These are phyloP conservation scores for Drosophila pandora DNA, from an alignment of 1,140 invertebrate species.

Conservation along the genomic window DNA sequence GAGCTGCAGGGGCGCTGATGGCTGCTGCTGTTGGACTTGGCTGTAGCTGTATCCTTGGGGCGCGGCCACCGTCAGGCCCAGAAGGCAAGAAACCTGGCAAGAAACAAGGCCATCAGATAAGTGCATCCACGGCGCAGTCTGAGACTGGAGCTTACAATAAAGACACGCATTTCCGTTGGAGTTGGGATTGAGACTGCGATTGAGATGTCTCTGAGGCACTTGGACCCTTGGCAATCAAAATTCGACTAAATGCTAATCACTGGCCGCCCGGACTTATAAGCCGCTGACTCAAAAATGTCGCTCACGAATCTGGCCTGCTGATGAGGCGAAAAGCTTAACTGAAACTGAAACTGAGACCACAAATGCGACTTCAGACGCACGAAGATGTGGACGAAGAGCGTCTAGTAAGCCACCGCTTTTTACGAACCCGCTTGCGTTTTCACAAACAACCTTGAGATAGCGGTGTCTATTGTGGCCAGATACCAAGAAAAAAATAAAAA, in stretches of 20 bases:
- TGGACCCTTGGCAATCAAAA: conserved; percentile 67
- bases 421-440: conserved; percentile 48
- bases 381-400: conserved; percentile 41
- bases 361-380: conserved; percentile 38
- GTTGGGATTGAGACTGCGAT: neutral
- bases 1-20: conserved; percentile 31
- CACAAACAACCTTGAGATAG: conserved; percentile 61
- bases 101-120: conserved; percentile 16
- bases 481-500: conserved; percentile 19
- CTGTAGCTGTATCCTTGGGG: conserved; percentile 78
- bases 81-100: conserved; percentile 61
- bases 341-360: conserved; percentile 65
- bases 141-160: conserved; percentile 62
- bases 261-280: conserved; percentile 66
- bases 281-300: conserved; percentile 36
- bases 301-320: conserved; percentile 39
- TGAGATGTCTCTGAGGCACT: conserved; percentile 36
- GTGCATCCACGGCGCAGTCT: neutral
- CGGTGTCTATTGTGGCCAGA: conserved; percentile 47
- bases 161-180: conserved; percentile 66
- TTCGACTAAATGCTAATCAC: conserved; percentile 83
- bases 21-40: conserved; percentile 43
- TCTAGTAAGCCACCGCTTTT: conserved; percentile 24
- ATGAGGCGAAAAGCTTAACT: conserved; percentile 59
- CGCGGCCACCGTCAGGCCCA: conserved; percentile 54